A percentile compares a stretch with the other conserved stretches of the same genome.
Evolutionary conservation across 2,797 vertebrate species (phyloP).

Genomic region (Fistularia tabacaria): DNA sequence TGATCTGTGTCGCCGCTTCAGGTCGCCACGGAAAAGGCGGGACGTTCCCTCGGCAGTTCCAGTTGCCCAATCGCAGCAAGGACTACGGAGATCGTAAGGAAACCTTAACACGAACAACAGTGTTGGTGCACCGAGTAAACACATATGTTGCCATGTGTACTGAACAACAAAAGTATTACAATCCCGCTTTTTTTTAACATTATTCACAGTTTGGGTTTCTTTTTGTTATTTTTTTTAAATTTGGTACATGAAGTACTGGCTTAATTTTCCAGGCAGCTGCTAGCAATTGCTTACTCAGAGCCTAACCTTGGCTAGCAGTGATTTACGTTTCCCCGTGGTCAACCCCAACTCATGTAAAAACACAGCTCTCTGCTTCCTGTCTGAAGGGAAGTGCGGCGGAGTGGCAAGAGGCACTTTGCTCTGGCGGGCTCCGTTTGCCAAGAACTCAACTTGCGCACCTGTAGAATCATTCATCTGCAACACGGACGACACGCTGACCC

Average conservation of each 20-base stretch:
- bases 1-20: slow-evolving; percentile 50
- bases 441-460: slow-evolving; percentile 32
- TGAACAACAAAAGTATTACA: slow-evolving; percentile 9
- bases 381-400: slow-evolving; percentile 60
- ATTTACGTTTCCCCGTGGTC: slow-evolving; percentile 69
- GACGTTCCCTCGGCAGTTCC: slow-evolving; percentile 89
- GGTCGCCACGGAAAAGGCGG: slow-evolving; percentile 87
- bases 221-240: neutral
- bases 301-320: slow-evolving; percentile 68
- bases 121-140: slow-evolving; percentile 5
- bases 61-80: slow-evolving; percentile 85
- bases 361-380: slow-evolving; percentile 70
- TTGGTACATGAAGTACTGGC: slow-evolving; percentile 38
- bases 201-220: neutral
- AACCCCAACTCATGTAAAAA: slow-evolving; percentile 62
- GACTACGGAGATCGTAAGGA: slow-evolving; percentile 88
- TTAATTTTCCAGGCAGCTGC: slow-evolving; percentile 54
- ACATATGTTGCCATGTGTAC: slow-evolving; percentile 16
- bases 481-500: slow-evolving; percentile 7
- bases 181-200: neutral
- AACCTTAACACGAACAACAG: slow-evolving; percentile 16
- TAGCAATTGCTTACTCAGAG: slow-evolving; percentile 62
- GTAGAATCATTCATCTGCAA: slow-evolving; percentile 19
- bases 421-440: slow-evolving; percentile 26
- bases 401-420: slow-evolving; percentile 48